Evolutionary conservation across 2,797 vertebrate genomes (phyloP), one percentile per base, ranked within the genome.

Genomic region (Phoxinus dragarum): DNA sequence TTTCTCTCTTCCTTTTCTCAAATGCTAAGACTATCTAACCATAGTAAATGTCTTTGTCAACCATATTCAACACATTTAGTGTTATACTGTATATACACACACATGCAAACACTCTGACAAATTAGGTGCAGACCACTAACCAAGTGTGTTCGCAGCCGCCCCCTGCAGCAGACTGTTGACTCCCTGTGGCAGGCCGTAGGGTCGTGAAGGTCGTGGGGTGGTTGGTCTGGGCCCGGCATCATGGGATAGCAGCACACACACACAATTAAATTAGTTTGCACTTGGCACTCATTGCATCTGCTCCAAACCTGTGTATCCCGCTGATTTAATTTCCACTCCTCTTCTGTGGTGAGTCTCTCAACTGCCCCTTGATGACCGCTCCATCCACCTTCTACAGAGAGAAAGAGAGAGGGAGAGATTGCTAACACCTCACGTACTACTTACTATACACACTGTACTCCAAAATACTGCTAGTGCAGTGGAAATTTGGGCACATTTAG

Each of bases 321-420:
- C 73, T 94, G 94, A 94, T 94, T 93, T 91, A 93, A 93, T 95
- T 94, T 95, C 91, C 90, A 92, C 31, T 86, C 90, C 89, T 86
- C 31, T 90, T 91, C 89, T 93, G 93, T 93, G 90, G 91, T 92
- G 90, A 88, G 84, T 71, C 82, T 88, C 81, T 19, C 68, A 68
- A 88, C 68, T 68, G 82, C 82, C 86, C 71, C 74, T 88, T 27
- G 66, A 42, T 86, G 77, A 79, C 80, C 82, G 10, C 42, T 31
- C 74, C 73, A 66, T 78, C 79, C 76, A 84, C 80, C 80, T 84
- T 82, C 21, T 44, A 42, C 34, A 54, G 19, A 74, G 34, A 67
- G 14, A 64, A 34, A 86, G 56, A 64, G 23, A 82, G 74, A 49
- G 85, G 56, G 31, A 83, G 42, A 77, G 52, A 80, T 5, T 21